Percentiles rank a stretch among this genome's conserved stretches.
phyloP scores from a whole-genome alignment of 2,797 vertebrate species.

The Myoxocephalus aenaeus region DNA sequence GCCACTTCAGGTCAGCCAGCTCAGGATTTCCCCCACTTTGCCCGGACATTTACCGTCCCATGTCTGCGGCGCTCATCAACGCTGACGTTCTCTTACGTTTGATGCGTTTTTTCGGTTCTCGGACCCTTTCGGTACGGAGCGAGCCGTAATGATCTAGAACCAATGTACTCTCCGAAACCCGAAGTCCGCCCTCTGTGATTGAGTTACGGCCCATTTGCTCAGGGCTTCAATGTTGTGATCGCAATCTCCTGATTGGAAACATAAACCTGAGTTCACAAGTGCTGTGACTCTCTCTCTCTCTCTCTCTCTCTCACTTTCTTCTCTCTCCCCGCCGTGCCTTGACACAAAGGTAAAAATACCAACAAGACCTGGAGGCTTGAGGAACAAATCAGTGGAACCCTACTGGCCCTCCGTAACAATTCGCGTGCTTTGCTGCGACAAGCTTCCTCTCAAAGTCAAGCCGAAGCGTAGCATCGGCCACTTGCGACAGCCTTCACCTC shows the following conservation, averaged over 20 bases:
- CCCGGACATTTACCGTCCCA: conserved; percentile 47
- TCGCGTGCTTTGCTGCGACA: conserved; percentile 12
- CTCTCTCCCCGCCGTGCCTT: not conserved
- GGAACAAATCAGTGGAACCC: conserved; percentile 35
- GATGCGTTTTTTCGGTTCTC: conserved; percentile 28
- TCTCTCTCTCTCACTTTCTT: not conserved
- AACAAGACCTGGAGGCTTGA: conserved; percentile 43
- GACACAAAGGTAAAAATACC: conserved; percentile 32
- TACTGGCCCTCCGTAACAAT: conserved; percentile 13
- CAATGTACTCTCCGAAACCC: conserved; percentile 33
- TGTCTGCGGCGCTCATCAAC: conserved; percentile 40
- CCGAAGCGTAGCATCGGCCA: not conserved
- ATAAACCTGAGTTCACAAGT: conserved; percentile 57
- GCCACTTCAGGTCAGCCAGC: conserved; percentile 43
- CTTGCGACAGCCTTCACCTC: conserved; percentile 18
- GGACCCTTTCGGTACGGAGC: conserved; percentile 32
- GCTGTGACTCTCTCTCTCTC: conserved; percentile 9
- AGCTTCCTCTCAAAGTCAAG: conserved; percentile 6
- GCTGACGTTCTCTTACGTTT: conserved; percentile 38
- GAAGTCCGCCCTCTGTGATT: conserved; percentile 66
- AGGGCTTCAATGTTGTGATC: conserved; percentile 65
- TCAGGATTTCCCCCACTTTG: conserved; percentile 61
- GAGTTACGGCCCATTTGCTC: conserved; percentile 71
- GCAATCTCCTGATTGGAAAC: conserved; percentile 73
- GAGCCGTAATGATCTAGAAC: conserved; percentile 72